Evolutionary conservation across 2,113 vertebrate species (phyloP).

Genomic region (Carassius auratus): DNA sequence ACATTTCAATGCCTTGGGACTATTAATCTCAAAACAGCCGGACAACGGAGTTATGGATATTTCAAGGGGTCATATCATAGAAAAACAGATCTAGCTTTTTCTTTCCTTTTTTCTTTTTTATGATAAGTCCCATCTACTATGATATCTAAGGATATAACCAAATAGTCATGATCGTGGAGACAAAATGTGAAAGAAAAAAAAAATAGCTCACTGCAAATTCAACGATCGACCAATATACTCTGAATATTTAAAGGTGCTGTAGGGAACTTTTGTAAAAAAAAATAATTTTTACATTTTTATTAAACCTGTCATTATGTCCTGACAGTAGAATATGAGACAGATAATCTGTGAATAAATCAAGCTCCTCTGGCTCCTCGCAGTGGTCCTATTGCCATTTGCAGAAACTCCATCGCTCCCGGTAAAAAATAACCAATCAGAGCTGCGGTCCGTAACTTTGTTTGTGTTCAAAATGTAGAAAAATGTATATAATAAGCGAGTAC

Average conservation of each 20-base stretch:
- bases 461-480: too few relatives aligned
- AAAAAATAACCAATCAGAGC: too few relatives aligned
- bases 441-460: too few relatives aligned
- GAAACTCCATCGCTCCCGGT: too few relatives aligned
- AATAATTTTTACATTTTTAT: too few relatives aligned
- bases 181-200: neutral
- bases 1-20: constrained; percentile 13
- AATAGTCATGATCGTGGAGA: neutral
- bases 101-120: neutral
- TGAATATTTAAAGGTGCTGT: neutral
- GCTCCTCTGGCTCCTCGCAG: too few relatives aligned
- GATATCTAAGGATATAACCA: neutral
- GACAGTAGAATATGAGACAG: too few relatives aligned
- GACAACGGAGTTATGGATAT: neutral
- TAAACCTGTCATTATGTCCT: too few relatives aligned
- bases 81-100: neutral
- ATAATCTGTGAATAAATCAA: too few relatives aligned
- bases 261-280: too few relatives aligned
- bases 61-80: neutral
- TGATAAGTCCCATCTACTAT: neutral
- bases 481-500: too few relatives aligned
- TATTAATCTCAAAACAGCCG: neutral
- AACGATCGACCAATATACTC: neutral
- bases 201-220: neutral
- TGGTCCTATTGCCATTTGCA: too few relatives aligned